A percentile compares a stretch with the other conserved stretches of the same genome.
Conservation (phyloP, 2,888 invertebrate genomes). For the Flexamia atlantica region DNA sequence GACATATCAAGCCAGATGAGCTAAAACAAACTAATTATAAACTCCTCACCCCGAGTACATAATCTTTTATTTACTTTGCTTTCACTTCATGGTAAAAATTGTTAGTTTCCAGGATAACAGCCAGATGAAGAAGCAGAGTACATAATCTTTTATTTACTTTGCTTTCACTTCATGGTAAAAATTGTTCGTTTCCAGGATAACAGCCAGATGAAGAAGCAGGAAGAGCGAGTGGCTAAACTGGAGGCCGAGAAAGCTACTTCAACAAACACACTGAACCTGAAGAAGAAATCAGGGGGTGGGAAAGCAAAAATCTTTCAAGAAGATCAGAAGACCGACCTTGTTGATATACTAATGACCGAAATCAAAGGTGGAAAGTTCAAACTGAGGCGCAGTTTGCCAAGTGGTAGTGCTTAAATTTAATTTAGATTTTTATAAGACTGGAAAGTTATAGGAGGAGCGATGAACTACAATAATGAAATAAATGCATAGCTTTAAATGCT, state of each 20-base stretch:
- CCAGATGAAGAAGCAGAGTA: too few species aligned
- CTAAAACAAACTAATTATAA: too few species aligned
- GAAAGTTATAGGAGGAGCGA: neutral
- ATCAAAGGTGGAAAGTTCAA: constrained; percentile 71
- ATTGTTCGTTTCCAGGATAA: constrained; percentile 70
- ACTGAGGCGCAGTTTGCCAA: constrained; percentile 66
- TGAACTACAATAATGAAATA: neutral
- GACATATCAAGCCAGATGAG: too few species aligned
- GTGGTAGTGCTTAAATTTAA: neutral
- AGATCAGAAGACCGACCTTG: constrained; percentile 70
- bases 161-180: too few species aligned
- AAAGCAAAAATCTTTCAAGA: constrained; percentile 44
- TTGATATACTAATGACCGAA: constrained; percentile 71
- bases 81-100: too few species aligned
- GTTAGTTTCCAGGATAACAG: constrained; percentile 71
- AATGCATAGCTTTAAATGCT: constrained; percentile 4
- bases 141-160: too few species aligned
- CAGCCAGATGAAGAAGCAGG: constrained; percentile 70
- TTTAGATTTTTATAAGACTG: neutral
- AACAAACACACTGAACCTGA: neutral
- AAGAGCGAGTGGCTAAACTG: constrained; percentile 69
- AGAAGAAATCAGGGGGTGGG: constrained; percentile 39
- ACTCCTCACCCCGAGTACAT: too few species aligned
- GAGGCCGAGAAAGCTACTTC: constrained; percentile 65
- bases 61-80: too few species aligned